Base-by-base conservation (phyloP, 2,113 vertebrate species). In the Chrysemys picta region DNA sequence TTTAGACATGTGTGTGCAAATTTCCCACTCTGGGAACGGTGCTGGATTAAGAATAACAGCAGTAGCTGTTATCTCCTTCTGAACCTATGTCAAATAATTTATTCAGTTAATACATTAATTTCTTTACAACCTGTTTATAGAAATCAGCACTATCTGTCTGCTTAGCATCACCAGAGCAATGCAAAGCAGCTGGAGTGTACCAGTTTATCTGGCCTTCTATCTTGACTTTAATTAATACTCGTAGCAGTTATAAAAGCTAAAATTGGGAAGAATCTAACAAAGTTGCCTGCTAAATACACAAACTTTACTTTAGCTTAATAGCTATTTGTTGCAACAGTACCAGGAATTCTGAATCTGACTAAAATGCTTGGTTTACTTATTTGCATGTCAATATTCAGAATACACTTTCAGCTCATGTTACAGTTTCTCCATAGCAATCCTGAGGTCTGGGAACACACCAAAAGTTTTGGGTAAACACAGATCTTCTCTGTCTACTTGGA, bases 261-360 rank as follows among this genome's bases (percentile, higher is more conserved):
- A 0, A 22, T 72, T 38, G 11, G 13, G 2, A 78, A 82, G 59
- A 86, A 14, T 17, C 22, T 29, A 50, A 31, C 13, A 38, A 2
- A 1, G 0, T 1, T 49, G 49, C 25, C 49, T 56, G 72, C 21
- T 0, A 2, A 31, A 87, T 3, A 31, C 31, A 8, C 0, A 1
- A 54, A 91, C 25, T 35, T 3, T 59, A 42, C 65, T 9, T 4
- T 5, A 79, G 65, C 81, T 81, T 56, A 81, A 93, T 65, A 62
- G 65, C 8, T 13, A 35, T 3, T 2, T 53, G 14, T 93, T 88
- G 57, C 25, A 83, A 16, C 54, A 54, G 87, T 10, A 27, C 38
- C 59, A 27, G 35, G 62, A 91, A 95, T 83, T 1, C 0, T 78
- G 81, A 83, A 85, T 3, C 82, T 52, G 45, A 81, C 82, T 69